Percentiles rank a stretch among this genome's conserved stretches.
Evolutionary conservation across 2,113 vertebrate genomes (phyloP).

Genomic region (Pteropus alecto): DNA sequence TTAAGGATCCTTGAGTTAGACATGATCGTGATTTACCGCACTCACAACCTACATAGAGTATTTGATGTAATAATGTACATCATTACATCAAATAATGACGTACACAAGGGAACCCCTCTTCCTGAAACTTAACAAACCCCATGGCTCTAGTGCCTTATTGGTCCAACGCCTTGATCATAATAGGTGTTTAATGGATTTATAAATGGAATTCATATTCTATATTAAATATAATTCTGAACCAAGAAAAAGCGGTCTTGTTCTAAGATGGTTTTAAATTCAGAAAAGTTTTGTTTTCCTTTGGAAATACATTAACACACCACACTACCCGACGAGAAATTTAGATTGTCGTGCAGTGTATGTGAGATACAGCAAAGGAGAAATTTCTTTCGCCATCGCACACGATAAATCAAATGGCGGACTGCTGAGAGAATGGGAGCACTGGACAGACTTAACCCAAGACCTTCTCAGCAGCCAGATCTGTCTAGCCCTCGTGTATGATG

Average conservation of each 20-base stretch:
- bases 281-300: not conserved
- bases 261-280: conserved; percentile 28
- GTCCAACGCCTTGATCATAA: not conserved
- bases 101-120: not conserved
- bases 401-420: not conserved
- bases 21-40: not conserved
- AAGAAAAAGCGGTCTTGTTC: not conserved
- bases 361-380: not conserved
- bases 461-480: not conserved
- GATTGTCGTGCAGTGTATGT: not conserved
- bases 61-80: no score
- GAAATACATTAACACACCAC: not conserved
- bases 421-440: not conserved
- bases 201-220: not conserved
- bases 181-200: not conserved
- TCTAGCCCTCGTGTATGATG: not conserved
- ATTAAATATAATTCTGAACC: not conserved
- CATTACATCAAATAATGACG: not conserved
- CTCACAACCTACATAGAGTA: no score
- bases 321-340: not conserved
- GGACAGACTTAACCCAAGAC: not conserved
- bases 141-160: not conserved
- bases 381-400: not conserved
- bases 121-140: not conserved
- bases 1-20: not conserved